Base-by-base conservation (phyloP, 2,113 vertebrate genomes). In the Ranitomeya variabilis region DNA sequence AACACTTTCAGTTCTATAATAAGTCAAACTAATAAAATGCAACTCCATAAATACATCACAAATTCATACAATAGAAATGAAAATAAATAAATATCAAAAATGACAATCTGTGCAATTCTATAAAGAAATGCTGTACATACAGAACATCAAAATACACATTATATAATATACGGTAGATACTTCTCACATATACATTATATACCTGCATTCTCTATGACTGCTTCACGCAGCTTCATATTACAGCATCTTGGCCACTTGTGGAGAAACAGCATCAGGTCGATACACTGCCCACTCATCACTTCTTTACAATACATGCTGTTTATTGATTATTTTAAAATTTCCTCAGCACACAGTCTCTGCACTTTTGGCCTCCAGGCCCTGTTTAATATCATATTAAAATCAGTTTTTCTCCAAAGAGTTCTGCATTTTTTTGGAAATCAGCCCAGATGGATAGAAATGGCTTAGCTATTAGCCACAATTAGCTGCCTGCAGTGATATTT, bases 301-400 rank as follows among this genome's bases (percentile, higher is more conserved):
- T 73, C 52, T 31, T 21, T 88, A 66, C 15, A 31, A 10, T 51
- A 16, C 51, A 45, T 71, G 60, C 73, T 57, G 59, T 78, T 89
- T 89, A 60, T 83, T 16, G 69, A 83, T 88, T 77, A 26, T 62
- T 73, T 81, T 31, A 51, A 26, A 21, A 21, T 62, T 88, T 88
- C 60, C 57, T 66, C 23, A 57, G 60, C 45, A 79, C 64, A 85
- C 57, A 80, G 73, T 69, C n/a, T 13, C 21, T 85, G 81, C 73
- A 77, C 82, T 85, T 85, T 89, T 84, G 81, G 73, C 87, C 52
- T 79, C 18, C 59, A 66, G 87, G 73, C 73, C 69, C 59, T 89
- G 87, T 79, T 85, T 85, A 79, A 89, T 79, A 84, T 89, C 81
- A 89, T 85, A 89, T 89, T 89, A 89, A 89, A 89, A 67, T 59